These are phyloP conservation scores for Linnaemya tessellans DNA, from an alignment of 2,888 invertebrate species.

Conservation along the genomic window DNA sequence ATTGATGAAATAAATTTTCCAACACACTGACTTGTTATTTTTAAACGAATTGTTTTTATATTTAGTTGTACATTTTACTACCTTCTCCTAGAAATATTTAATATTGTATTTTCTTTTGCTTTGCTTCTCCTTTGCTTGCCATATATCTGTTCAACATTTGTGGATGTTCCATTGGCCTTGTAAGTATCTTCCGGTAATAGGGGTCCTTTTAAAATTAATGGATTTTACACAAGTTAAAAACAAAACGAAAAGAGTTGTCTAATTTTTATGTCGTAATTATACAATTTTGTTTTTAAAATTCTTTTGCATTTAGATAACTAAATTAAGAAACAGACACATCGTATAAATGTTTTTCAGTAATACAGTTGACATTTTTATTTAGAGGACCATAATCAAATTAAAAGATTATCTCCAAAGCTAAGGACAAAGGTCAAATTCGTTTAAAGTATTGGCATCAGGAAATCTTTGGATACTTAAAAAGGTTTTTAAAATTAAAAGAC, in stretches of 20 bases:
- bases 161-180: not conserved
- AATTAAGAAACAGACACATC: not conserved
- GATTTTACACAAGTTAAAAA: not conserved
- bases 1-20: conserved; percentile 83
- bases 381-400: conserved; percentile 4
- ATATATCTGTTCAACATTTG: not conserved
- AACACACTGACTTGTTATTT: conserved; percentile 75
- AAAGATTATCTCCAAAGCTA: conserved; percentile 11
- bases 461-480: not conserved
- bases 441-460: not conserved
- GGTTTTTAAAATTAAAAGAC: not conserved
- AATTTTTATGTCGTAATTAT: conserved; percentile 22
- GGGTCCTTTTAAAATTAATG: conserved; percentile 22
- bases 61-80: not conserved
- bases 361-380: conserved; percentile 13
- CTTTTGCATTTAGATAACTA: conserved; percentile 1
- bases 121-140: not conserved
- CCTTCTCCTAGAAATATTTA: conserved; percentile 24
- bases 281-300: not conserved
- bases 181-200: conserved; percentile 20
- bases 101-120: conserved; percentile 12
- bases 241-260: not conserved
- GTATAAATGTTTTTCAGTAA: not conserved
- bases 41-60: conserved; percentile 32
- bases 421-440: not conserved